Percentiles rank a stretch among this genome's conserved stretches.
These are phyloP conservation scores for Aurelia coerulea DNA, from an alignment of 30 jellyfish, hydroid and myxozoan genomes.

Conservation along the genomic window DNA sequence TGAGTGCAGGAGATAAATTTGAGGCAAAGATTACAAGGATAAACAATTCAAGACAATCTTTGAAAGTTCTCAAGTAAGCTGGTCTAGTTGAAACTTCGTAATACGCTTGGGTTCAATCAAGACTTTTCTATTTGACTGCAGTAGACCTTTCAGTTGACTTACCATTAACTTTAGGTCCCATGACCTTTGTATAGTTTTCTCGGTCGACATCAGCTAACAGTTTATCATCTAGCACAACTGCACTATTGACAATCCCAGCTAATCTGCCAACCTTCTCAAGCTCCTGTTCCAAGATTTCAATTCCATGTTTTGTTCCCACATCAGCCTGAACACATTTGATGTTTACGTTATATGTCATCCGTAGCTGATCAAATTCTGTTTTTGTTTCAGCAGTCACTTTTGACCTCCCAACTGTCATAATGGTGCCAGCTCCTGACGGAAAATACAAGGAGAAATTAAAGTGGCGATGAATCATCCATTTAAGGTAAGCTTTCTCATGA, in stretches of 20 bases:
- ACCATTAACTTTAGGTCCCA: slow-evolving; percentile 59
- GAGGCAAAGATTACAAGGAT: no score
- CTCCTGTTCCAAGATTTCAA: slow-evolving; percentile 5
- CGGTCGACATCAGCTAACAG: slow-evolving; percentile 18
- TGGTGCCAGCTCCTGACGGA: slow-evolving; percentile 53
- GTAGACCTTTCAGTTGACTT: not conserved
- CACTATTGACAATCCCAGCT: slow-evolving; percentile 73
- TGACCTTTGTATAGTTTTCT: slow-evolving; percentile 47
- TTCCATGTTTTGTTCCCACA: slow-evolving; percentile 15
- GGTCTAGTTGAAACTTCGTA: no score
- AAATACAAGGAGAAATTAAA: not conserved
- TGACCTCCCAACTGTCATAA: slow-evolving; percentile 45
- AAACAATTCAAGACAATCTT: no score
- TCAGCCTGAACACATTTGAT: slow-evolving; percentile 11
- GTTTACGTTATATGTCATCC: not conserved
- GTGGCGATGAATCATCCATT: no score
- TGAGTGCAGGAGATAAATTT: no score
- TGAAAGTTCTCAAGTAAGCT: no score
- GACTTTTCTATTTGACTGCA: no score
- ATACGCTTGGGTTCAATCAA: no score
- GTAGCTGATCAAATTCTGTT: slow-evolving; percentile 10
- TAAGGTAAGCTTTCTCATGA: no score
- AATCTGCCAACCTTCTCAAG: slow-evolving; percentile 27
- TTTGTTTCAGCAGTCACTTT: slow-evolving; percentile 13
- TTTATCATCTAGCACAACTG: slow-evolving; percentile 60